Conservation (phyloP, 92 coral and sea anemone genomes). For the Anthopleura xanthogrammica region DNA sequence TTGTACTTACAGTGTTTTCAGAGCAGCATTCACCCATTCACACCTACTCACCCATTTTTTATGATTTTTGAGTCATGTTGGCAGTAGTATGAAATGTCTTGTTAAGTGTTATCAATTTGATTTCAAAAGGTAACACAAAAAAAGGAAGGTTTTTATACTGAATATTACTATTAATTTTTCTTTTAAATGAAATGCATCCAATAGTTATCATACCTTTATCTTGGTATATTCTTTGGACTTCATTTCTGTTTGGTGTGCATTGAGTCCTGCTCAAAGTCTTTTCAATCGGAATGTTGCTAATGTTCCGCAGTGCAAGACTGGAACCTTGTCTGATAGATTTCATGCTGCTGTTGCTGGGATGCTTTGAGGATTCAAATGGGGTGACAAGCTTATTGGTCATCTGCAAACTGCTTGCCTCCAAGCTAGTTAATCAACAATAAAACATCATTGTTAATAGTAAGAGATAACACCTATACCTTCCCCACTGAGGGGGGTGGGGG, state of each 20-base stretch:
- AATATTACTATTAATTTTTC: too few relatives aligned
- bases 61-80: not conserved
- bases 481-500: not conserved
- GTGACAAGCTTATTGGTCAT: not conserved
- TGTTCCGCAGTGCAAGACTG: constrained; percentile 57
- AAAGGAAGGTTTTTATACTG: too few relatives aligned
- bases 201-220: not conserved
- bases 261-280: constrained; percentile 56
- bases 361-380: not conserved
- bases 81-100: too few relatives aligned
- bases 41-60: too few relatives aligned
- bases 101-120: too few relatives aligned
- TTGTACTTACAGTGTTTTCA: constrained; percentile 20
- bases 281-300: constrained; percentile 60
- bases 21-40: not conserved
- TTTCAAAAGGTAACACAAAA: too few relatives aligned
- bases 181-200: too few relatives aligned
- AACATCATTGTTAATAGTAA: too few relatives aligned
- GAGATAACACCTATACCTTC: not conserved
- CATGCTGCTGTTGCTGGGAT: not conserved
- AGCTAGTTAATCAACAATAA: not conserved
- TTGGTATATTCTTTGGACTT: not conserved
- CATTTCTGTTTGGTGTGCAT: constrained; percentile 36
- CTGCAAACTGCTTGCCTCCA: not conserved
- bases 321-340: constrained; percentile 29